Percentiles rank a stretch among this genome's conserved stretches.
These are phyloP conservation scores for Tenualosa ilisha DNA, from an alignment of 2,797 vertebrate species.

Conservation along the genomic window DNA sequence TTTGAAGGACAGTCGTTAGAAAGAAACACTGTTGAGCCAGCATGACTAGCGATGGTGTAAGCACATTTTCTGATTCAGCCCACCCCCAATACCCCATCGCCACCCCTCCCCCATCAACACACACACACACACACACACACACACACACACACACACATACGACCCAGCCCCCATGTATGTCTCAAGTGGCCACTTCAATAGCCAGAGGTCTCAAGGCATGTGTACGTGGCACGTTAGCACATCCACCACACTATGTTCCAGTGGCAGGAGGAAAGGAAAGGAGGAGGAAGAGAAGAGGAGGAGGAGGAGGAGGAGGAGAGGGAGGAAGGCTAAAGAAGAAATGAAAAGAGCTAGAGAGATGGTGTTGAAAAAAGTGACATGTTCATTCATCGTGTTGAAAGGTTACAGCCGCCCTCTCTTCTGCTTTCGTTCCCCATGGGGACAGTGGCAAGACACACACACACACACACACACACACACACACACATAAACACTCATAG, in stretches of 20 bases:
- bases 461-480: slow-evolving; percentile 12
- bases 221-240: neutral
- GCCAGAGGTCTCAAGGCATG: neutral
- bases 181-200: slow-evolving; percentile 35
- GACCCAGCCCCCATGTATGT: slow-evolving; percentile 65
- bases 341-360: neutral
- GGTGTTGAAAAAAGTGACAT: slow-evolving; percentile 27
- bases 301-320: neutral
- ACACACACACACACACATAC: slow-evolving; percentile 36
- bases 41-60: slow-evolving; percentile 69
- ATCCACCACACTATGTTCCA: slow-evolving; percentile 6
- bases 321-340: neutral
- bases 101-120: neutral
- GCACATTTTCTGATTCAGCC: slow-evolving; percentile 70
- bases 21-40: slow-evolving; percentile 72
- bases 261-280: neutral
- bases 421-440: neutral
- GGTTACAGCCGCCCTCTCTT: slow-evolving; percentile 21
- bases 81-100: neutral
- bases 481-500: neutral
- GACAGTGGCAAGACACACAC: neutral
- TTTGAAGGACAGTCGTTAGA: slow-evolving; percentile 66
- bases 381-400: slow-evolving; percentile 44
- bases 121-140: neutral
- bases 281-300: neutral